Base-by-base conservation (phyloP, 2,113 vertebrate species). In the Pleuronectes platessa region DNA sequence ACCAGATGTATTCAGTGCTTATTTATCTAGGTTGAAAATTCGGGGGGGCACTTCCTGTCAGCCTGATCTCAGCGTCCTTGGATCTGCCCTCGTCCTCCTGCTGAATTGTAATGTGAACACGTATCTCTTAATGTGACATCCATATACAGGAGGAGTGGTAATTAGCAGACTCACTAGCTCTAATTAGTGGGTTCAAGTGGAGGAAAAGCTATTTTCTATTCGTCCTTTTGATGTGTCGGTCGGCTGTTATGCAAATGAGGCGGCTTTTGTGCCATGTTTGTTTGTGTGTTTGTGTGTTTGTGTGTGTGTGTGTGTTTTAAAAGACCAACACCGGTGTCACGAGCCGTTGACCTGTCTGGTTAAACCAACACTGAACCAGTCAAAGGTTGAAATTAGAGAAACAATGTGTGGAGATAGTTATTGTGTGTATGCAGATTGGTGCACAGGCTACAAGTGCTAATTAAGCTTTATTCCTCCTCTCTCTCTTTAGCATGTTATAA, bases 181-280 rank as follows among this genome's bases (percentile, higher is more conserved):
- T 88, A 84, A 88, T 91, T 86, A 90, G 76, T 27, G 81, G 66
- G 55, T 71, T 87, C 81, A 85, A 88, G 84, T 71, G 81, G 78
- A 76, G 84, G 84, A 24, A 27, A 40, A n/a, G 68, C 47, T 51
- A 53, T 65, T 27, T 24, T 27, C 26, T 27, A 3, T 27, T 4
- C 26, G 58, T 83, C 75, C 73, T 49, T 81, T 76, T 76, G 75
- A 85, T 78, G 61, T 82, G 80, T 20, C 47, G n/a, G 55, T 68
- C 71, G 76, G 81, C 58, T 58, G 62, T 53, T 79, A 72, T 79
- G 79, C 56, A 80, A 84, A 79, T 59, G 42, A 55, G 4, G 47
- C 55, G 53, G 56, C 60, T 78, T 71, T 76, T 65, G 31, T 71
- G 63, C 62, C 11, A 5, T 37, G 24, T 68, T 3, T 27, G 7